phyloP scores from a whole-genome alignment of 2,797 vertebrate species.

The Cirrhinus mrigala region DNA sequence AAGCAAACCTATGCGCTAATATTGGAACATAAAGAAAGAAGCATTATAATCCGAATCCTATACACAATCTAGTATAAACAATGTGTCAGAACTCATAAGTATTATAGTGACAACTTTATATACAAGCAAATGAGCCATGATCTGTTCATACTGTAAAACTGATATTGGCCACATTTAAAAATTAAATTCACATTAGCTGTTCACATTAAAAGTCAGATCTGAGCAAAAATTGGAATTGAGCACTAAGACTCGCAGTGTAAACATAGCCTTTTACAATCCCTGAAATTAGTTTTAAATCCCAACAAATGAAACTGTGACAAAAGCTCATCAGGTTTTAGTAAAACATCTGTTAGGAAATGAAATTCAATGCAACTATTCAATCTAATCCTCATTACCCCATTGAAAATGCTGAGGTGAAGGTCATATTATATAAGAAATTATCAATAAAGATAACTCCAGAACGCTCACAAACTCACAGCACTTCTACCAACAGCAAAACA shows the following conservation, averaged over 20 bases:
- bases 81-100: too few relatives aligned
- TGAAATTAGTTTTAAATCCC: neutral
- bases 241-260: too few relatives aligned
- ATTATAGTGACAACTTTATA: too few relatives aligned
- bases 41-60: neutral
- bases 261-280: neutral
- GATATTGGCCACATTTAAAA: too few relatives aligned
- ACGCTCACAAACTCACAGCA: conserved; percentile 1
- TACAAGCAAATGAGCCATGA: too few relatives aligned
- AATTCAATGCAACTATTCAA: neutral
- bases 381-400: neutral
- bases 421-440: neutral
- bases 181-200: too few relatives aligned
- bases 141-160: too few relatives aligned
- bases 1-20: neutral
- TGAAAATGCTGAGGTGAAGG: conserved; percentile 6
- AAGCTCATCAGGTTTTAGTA: neutral
- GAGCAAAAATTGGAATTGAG: too few relatives aligned
- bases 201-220: too few relatives aligned
- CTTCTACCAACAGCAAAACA: neutral
- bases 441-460: neutral
- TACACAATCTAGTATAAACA: neutral
- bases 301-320: neutral
- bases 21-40: neutral
- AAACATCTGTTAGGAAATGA: neutral